Base-by-base conservation (phyloP, 2,797 vertebrate species). In the Melanotaenia boesemani region DNA sequence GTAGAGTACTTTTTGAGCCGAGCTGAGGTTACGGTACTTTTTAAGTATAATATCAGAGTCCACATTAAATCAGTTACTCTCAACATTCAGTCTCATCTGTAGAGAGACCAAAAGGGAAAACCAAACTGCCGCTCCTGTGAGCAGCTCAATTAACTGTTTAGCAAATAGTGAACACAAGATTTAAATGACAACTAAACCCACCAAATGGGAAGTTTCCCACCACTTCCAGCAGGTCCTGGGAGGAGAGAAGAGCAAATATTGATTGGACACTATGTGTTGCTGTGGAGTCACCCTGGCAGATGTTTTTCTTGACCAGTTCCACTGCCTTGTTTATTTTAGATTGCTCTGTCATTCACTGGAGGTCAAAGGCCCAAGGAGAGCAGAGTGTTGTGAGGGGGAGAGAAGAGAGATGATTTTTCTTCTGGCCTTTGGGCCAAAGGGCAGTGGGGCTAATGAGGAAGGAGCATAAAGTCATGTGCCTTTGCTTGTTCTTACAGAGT, bases 291-390 rank as follows among this genome's bases (percentile, higher is more conserved):
- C 83, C 82, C 58, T 78, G 90, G 87, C 94, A 96, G 94, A 95
- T 95, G 94, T 93, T 94, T 91, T 89, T 84, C 90, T 87, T 72
- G 84, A 83, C 91, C 86, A 80, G 79, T 92, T 91, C 86, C 71
- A 60, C 76, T 36, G 74, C 78, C 60, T 65, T 93, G 92, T 94
- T 93, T 94, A 90, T 94, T 93, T 93, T 91, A 89, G 90, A 91
- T 88, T 84, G 89, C 90, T 89, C 78, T 20, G 46, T 90, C 90
- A 91, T 91, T 91, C 81, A 69, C 67, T 81, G 2, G 84, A 93
- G 94, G 94, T 95, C 94, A 95, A 93, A 95, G 93, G 93, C 91
- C 86, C 39, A 18, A 76, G 83, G 80, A 88, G 86, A 71, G 76
- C 70, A 67, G 86, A 66, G 80, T 65, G 77, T 41, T 73, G 72